phyloP scores from a whole-genome alignment of 2,888 invertebrate genomes.

The Norana najaformis region DNA sequence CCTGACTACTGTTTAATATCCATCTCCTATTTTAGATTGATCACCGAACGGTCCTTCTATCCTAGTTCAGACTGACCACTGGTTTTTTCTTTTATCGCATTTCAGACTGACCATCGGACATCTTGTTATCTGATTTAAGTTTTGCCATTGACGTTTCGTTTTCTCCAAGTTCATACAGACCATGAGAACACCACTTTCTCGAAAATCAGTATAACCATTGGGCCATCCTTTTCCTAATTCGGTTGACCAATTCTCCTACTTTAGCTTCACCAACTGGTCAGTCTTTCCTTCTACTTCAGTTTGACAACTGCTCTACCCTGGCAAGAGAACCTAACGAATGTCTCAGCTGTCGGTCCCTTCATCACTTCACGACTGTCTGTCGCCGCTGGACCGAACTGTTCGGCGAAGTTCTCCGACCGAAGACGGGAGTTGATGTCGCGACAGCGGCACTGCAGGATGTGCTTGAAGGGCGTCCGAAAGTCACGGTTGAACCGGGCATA shows the following conservation, averaged over 20 bases:
- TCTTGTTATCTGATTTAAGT: not conserved
- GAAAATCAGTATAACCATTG: not conserved
- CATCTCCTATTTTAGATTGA: not conserved
- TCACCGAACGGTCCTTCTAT: too few relatives aligned
- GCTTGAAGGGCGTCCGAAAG: slow-evolving; percentile 94
- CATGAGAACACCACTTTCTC: not conserved
- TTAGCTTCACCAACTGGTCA: too few relatives aligned
- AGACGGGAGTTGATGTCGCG: slow-evolving; percentile 58
- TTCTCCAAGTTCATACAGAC: not conserved
- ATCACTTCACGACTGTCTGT: not conserved
- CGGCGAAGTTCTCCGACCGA: slow-evolving; percentile 59
- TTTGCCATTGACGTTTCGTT: not conserved
- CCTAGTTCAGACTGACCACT: not conserved
- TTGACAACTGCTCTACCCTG: slow-evolving; percentile 22
- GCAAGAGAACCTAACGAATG: not conserved
- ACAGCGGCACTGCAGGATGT: slow-evolving; percentile 76
- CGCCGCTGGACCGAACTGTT: slow-evolving; percentile 52
- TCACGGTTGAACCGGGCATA: slow-evolving; percentile 93
- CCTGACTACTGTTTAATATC: not conserved
- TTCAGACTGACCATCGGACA: not conserved
- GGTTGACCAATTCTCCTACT: not conserved
- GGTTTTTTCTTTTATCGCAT: not conserved
- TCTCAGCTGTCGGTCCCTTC: not conserved
- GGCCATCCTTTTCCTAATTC: not conserved
- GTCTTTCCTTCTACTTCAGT: not conserved